Evolutionary conservation across 2,113 vertebrate genomes (phyloP).

Genomic region (Astatoreochromis straeleni): DNA sequence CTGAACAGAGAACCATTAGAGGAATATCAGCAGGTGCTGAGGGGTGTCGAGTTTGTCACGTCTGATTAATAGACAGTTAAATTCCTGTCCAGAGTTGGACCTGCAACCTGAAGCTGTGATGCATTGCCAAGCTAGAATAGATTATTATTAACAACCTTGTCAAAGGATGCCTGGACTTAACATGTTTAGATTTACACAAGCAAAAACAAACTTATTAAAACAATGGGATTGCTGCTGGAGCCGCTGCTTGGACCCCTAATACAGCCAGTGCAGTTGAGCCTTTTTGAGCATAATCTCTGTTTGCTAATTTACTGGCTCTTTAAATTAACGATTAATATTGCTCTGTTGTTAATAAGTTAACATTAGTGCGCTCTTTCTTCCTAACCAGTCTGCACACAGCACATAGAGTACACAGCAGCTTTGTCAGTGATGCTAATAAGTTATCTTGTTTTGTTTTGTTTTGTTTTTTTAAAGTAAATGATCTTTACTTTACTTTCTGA

Average conservation of each 20-base stretch:
- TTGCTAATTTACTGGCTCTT: conserved; percentile 4
- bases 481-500: neutral
- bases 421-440: neutral
- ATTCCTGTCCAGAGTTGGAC: neutral
- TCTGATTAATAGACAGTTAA: neutral
- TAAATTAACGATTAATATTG: neutral
- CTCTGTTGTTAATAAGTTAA: neutral
- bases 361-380: neutral
- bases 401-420: conserved; percentile 3
- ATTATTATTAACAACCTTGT: neutral
- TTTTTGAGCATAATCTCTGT: neutral
- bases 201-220: neutral
- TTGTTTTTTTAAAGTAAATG: neutral
- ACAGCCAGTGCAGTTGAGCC: neutral
- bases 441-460: neutral
- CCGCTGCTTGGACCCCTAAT: neutral
- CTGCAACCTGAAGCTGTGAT: neutral
- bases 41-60: neutral
- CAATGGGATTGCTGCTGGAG: neutral
- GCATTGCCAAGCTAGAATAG: neutral
- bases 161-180: neutral
- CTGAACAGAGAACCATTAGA: neutral
- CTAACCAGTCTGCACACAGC: neutral
- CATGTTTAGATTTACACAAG: neutral
- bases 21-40: neutral